Conservation (phyloP, 1,140 invertebrate species). For the Drosophila lacertosa region DNA sequence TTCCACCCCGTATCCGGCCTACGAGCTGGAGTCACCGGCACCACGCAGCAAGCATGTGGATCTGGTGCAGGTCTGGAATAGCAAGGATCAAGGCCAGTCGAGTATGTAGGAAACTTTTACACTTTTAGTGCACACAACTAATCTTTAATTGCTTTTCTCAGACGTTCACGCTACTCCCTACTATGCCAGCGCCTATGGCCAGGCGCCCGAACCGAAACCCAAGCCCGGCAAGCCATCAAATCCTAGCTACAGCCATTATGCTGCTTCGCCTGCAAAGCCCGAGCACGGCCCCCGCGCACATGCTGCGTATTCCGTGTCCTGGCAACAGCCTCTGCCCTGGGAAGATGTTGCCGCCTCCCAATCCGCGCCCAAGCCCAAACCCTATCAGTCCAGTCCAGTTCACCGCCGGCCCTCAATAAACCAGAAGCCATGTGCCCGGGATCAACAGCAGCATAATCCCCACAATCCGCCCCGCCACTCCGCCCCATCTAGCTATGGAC, state of each 20-base stretch:
- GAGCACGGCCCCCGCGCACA: background rate
- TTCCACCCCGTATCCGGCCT: conserved; percentile 7
- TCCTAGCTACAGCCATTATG: conserved; percentile 9
- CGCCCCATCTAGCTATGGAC: conserved; percentile 5
- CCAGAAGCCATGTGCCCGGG: conserved; percentile 12
- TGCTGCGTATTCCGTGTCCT: conserved; percentile 35
- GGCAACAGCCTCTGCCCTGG: conserved; percentile 59
- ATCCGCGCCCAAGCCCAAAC: conserved; percentile 19
- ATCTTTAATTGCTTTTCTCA: conserved; percentile 1
- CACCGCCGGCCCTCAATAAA: conserved; percentile 1
- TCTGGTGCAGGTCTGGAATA: conserved; percentile 46
- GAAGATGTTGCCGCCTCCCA: conserved; percentile 27
- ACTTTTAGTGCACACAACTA: background rate
- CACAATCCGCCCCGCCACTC: conserved; percentile 3
- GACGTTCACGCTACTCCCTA: conserved; percentile 7
- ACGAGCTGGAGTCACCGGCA: conserved; percentile 8
- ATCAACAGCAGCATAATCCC: conserved; percentile 1
- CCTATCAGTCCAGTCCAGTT: background rate
- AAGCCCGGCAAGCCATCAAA: background rate
- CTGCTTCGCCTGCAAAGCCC: background rate
- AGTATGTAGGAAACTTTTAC: conserved; percentile 15
- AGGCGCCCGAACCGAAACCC: conserved; percentile 22
- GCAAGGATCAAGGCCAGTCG: conserved; percentile 25
- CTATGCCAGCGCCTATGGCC: conserved; percentile 36
- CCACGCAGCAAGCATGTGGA: conserved; percentile 16